These are phyloP conservation scores for Bujurquina vittata DNA, from an alignment of 2,113 vertebrate genomes.

Conservation along the genomic window DNA sequence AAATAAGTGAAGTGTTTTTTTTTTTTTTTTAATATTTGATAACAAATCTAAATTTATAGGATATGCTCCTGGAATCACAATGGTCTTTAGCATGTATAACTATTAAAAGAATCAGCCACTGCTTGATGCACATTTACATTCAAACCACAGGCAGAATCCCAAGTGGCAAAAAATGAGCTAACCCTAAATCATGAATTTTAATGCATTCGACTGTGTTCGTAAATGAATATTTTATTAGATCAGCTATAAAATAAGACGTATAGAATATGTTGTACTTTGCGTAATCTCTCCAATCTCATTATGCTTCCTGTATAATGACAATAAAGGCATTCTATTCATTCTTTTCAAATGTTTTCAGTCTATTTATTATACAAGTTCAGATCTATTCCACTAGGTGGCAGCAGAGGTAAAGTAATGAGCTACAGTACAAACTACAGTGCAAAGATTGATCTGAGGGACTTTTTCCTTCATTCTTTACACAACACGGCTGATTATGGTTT, in stretches of 20 bases:
- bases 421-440: neutral
- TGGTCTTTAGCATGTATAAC: neutral
- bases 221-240: neutral
- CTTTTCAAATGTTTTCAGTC: neutral
- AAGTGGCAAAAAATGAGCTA: neutral
- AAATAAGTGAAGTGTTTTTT: no score
- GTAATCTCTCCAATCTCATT: neutral
- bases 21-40: no score
- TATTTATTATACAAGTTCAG: neutral
- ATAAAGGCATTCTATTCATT: no score
- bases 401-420: constrained; percentile 11
- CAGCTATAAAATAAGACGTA: neutral
- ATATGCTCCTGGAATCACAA: neutral
- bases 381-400: constrained; percentile 60
- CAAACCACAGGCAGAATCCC: neutral
- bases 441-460: neutral
- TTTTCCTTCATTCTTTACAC: neutral
- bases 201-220: neutral
- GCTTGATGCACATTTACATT: neutral
- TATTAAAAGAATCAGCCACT: neutral
- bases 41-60: neutral
- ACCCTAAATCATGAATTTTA: neutral
- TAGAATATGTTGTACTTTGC: neutral
- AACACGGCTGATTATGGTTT: neutral
- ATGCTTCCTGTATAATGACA: no score